Base-by-base conservation (phyloP, 2,113 vertebrate species). In the Anseranas semipalmata region DNA sequence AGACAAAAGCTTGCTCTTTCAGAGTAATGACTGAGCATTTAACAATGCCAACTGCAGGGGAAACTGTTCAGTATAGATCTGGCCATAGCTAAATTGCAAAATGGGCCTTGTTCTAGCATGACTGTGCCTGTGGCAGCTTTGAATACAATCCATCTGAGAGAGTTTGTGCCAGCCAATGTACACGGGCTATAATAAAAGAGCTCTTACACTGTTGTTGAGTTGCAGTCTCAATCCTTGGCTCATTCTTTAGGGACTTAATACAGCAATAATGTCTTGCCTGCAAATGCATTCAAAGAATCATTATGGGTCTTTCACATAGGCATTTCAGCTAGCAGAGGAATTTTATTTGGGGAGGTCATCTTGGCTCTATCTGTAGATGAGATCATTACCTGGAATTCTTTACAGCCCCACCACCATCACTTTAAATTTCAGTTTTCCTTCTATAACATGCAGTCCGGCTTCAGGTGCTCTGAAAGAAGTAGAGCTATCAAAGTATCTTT, bases 1-100 rank as follows among this genome's bases (percentile, higher is more conserved):
- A 95, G 85, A 93, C 81, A 96, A 91, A 93, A 79, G 21, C 71
- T 76, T 73, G 28, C 59, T 85, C 50, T 87, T 83, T 55, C 58
- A 59, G 82, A 79, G 58, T 56, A 79, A 75, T 56, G 74, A 85
- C 58, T 81, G 74, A 82, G 35, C 76, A 66, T 78, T 73, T 89
- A 90, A 63, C 53, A n/a, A 19, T 76, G 71, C 52, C 53, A 68
- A 2, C 45, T 65, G 85, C 71, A 82, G 48, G 66, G 67, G 53
- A 89, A 67, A 39, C 28, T 60, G 35, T 37, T 89, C 60, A 68
- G 39, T 28, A 41, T 39, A 85, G 71, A 58, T 75, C 41, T 46
- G 58, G 50, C 45, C 45, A 11, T 11, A 48, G 62, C 28, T 85
- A 87, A 85, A 90, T 53, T 66, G 71, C 56, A 78, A 78, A 87